These are phyloP conservation scores for Acrocephalus kingi DNA, from an alignment of 2,113 vertebrate genomes.

Conservation along the genomic window DNA sequence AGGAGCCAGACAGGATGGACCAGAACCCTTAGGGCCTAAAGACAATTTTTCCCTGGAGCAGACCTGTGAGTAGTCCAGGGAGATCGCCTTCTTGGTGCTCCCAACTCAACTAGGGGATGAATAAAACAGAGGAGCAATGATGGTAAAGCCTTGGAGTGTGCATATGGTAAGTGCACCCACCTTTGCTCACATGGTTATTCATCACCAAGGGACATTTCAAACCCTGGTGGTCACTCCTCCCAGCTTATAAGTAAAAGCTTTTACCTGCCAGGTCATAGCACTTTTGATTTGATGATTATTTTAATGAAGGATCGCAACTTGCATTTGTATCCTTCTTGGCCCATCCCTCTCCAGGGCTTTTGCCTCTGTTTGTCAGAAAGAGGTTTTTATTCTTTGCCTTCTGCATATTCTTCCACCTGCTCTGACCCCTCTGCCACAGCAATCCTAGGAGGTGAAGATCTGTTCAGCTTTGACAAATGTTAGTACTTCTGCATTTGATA, in stretches of 20 bases:
- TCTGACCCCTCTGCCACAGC: neutral
- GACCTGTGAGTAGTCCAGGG: accelerated
- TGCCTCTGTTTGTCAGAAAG: neutral
- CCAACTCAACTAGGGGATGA: neutral
- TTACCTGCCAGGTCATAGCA: neutral
- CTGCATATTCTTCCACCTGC: neutral
- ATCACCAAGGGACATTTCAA: neutral
- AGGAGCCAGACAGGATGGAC: neutral
- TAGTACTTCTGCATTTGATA: neutral
- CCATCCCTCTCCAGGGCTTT: neutral
- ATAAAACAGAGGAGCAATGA: neutral
- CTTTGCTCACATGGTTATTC: neutral
- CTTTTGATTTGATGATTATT: neutral
- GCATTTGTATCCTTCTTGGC: neutral
- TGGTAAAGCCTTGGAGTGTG: neutral
- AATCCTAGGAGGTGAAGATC: neutral
- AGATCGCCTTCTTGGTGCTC: neutral
- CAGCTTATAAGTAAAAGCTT: neutral
- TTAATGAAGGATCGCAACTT: neutral
- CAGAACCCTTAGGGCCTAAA: neutral
- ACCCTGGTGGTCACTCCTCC: accelerated
- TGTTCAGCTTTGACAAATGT: neutral
- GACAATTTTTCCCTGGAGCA: neutral
- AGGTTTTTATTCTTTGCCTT: neutral
- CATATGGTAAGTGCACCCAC: neutral